These are phyloP conservation scores for Adelognathus sp. DNA, from an alignment of 2,888 invertebrate genomes.

Conservation along the genomic window DNA sequence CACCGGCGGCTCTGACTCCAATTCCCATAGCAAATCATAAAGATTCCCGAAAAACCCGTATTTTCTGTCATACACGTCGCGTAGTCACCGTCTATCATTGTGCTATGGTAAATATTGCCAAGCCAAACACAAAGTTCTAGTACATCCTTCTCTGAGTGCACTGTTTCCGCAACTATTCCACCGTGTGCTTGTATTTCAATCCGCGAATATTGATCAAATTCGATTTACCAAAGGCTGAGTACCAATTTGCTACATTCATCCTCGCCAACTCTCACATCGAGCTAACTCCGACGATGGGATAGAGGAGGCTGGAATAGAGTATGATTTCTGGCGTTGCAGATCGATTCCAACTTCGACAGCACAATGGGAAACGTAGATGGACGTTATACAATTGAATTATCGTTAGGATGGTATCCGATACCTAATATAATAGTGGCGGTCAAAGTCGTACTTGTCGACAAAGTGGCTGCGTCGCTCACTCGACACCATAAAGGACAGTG, in stretches of 20 bases:
- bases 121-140: no score
- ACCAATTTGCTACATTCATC: not conserved
- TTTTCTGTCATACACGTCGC: no score
- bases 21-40: no score
- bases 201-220: not conserved
- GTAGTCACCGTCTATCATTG: no score
- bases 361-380: not conserved
- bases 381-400: constrained; percentile 15
- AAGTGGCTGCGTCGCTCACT: constrained; percentile 7
- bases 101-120: no score
- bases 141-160: no score
- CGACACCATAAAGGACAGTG: not conserved
- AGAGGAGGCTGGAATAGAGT: not conserved
- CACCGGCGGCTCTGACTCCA: no score
- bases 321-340: not conserved
- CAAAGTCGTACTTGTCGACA: constrained; percentile 13
- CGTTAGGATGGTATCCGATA: not conserved
- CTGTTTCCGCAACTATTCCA: no score
- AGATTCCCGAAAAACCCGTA: no score
- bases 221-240: not conserved
- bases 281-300: not conserved
- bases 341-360: not conserved
- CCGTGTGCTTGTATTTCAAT: not conserved
- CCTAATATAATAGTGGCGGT: constrained; percentile 17
- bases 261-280: not conserved